Evolutionary conservation across 2,888 invertebrate species (phyloP), one percentile per base, ranked within the genome.

Genomic region (Philopedon plagiatum): DNA sequence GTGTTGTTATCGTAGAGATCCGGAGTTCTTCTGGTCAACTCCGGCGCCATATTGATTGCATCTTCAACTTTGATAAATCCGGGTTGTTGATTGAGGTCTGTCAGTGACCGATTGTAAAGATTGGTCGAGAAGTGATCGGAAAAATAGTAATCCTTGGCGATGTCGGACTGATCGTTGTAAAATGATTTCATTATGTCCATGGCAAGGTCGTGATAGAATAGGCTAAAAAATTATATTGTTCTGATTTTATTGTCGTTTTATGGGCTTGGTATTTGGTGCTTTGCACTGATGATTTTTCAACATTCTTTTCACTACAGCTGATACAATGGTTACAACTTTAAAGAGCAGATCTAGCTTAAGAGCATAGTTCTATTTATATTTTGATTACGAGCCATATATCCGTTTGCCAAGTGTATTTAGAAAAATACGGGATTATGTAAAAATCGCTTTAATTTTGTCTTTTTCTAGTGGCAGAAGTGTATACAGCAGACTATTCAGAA

Each of bases 111-210:
- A 15, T 66, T 65, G 37, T 72, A 73, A 41, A 64, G 67, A 19
- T 75, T 71, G 54, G 58, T 61, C 32, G 75, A 21, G 58, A 61
- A 46, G 54, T 71, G 57, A 71, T 75, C 51, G 56, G 63, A 51
- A 68, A 54, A 66, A 29, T 75, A 75, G 64, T 75, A 74, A 19
- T 74, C 75, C 49, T 77, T 73, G 56, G 76, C 56, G 32, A 56
- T 26, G 32, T 58, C 54, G 39, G 73, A 34, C 23, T 79, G 78
- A 44, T 73, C 75, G 19, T 77, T 76, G 73, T 79, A 82, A 75
- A 80, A 82, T 1, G 81, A 73, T 76, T 83, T 83, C 79, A 84
- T 81, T 60, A 83, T 75, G 66, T 82, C 81, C 82, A 82, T 83
- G 23, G 57, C 1, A 18, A n/a, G 29, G n/a, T 46, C 11, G 2